Base-by-base conservation (phyloP, 2,888 invertebrate genomes). In the Diarsia mendica region DNA sequence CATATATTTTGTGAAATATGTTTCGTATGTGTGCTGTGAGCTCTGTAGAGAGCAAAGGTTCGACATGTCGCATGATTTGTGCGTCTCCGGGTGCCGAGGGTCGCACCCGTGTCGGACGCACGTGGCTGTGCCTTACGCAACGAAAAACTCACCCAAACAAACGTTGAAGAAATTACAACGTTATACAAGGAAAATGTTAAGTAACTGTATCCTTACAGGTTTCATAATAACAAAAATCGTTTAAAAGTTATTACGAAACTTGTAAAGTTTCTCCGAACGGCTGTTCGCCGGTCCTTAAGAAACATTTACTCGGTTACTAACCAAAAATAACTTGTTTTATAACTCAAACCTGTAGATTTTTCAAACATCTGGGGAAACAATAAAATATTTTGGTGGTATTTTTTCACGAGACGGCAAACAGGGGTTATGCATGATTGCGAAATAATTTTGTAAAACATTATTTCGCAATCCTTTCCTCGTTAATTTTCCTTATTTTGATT, bases 1-100 rank as follows among this genome's bases (percentile, higher is more conserved):
- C 13, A 33, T 67, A 69, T 67, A 72, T 75, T 74, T 60, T 67
- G 53, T 63, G 51, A 72, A 64, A 64, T 75, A 67, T 69, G 28
- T 68, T 79, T 48, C 58, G 33, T 44, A 65, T 61, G 60, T 72
- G 70, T 74, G 39, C 64, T 70, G 60, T 55, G 65, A 11, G 55
- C 66, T 69, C 65, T 71, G 67, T 67, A 70, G 39, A 77, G 73
- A 66, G 72, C 73, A 66, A 72, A 77, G 83, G 80, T 84, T 87
- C 91, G 90, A 91, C 89, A 89, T 93, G 94, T 93, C 87, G 91
- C 91, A 94, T 95, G 95, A 95, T 95, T 95, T 95, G 95, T 95
- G 93, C 89, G 93, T 92, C 92, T 92, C 92, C 83, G 90, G 90
- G 90, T 84, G 83, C 82, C 87, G 89, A 90, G 92, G 90, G 89